A percentile compares a stretch with the other conserved stretches of the same genome.
phyloP scores from a whole-genome alignment of 1,140 invertebrate genomes.

The Drosophila subobscura region DNA sequence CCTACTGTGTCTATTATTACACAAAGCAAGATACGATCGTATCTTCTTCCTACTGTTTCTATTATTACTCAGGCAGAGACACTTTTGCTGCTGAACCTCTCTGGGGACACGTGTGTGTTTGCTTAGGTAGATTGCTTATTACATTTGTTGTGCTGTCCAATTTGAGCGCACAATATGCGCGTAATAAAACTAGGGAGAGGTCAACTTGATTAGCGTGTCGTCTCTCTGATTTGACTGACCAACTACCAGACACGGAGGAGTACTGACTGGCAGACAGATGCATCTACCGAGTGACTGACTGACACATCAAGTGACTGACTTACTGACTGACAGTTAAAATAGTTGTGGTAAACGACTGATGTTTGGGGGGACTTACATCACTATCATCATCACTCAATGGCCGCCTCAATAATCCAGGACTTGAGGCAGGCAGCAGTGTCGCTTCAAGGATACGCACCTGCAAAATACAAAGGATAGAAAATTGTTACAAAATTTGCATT shows the following conservation, averaged over 20 bases:
- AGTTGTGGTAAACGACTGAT: conserved; percentile 13
- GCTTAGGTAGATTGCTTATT: conserved; percentile 40
- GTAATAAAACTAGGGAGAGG: conserved; percentile 58
- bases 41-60: conserved; percentile 1
- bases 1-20: neutral
- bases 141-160: conserved; percentile 47
- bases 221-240: conserved; percentile 6
- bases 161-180: conserved; percentile 7
- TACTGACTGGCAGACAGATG: conserved; percentile 26
- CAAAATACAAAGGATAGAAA: conserved; percentile 32
- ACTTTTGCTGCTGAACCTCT: conserved; percentile 4
- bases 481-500: conserved; percentile 26
- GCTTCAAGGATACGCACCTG: conserved; percentile 68
- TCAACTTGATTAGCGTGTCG: conserved; percentile 70
- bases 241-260: conserved; percentile 1
- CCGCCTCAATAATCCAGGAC: conserved; percentile 83
- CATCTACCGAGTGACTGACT: neutral
- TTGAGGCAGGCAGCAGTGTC: conserved; percentile 76
- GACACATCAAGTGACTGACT: conserved; percentile 9
- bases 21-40: neutral
- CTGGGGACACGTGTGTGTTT: conserved; percentile 21
- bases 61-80: neutral
- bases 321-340: conserved; percentile 27
- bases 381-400: conserved; percentile 53
- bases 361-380: conserved; percentile 30